Base-by-base conservation (phyloP, 1,140 invertebrate genomes). In the Phymorhynchus buccinoides region DNA sequence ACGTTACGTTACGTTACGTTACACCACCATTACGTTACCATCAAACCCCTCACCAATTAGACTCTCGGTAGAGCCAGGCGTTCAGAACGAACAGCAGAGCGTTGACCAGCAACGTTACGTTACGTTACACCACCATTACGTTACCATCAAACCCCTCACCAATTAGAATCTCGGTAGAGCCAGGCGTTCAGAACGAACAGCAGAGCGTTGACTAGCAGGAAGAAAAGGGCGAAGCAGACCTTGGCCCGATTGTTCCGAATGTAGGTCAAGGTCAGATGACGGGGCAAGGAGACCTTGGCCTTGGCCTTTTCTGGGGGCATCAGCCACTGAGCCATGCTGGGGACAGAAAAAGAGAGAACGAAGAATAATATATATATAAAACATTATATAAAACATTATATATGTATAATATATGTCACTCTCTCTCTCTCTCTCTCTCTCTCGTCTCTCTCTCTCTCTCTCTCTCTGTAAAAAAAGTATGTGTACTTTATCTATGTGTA, bases 241-340 rank as follows among this genome's bases (percentile, higher is more conserved):
- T 98, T 94, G 90, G 96, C 96, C 0, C 97, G 96, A 93, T 98
- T 98, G 93, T 99, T 99, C 30, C 37, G 48, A 16, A 84, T 39
- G 52, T 84, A 84, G 6, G 48, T 80, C 56, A n/a, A 78, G 48
- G 75, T 62, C 44, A 84, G 41, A 35, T 84, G 39, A 18, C 84
- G 48, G 12, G 84, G 84, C 6, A 48, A 4, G 37, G 35, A 77
- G 66, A 6, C 80, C 75, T 4, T 87, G 85, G 73, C 48, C 16
- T 81, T 89, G 12, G 68, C 35, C 48, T 86, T 84, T 3, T 75
- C 77, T n/a, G 88, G 88, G 14, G 90, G 90, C 48, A 89, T 87
- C n/a, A 93, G 62, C 90, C 91, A 92, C 48, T 89, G 83, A 14
- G 89, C 91, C 0, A 89, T 88, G 83, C 92, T 92, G 86, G 9